Percentiles rank a stretch among this genome's conserved stretches.
Evolutionary conservation across 30 jellyfish, hydroid and myxozoan species (phyloP).

Genomic region (Clytia hemisphaerica): DNA sequence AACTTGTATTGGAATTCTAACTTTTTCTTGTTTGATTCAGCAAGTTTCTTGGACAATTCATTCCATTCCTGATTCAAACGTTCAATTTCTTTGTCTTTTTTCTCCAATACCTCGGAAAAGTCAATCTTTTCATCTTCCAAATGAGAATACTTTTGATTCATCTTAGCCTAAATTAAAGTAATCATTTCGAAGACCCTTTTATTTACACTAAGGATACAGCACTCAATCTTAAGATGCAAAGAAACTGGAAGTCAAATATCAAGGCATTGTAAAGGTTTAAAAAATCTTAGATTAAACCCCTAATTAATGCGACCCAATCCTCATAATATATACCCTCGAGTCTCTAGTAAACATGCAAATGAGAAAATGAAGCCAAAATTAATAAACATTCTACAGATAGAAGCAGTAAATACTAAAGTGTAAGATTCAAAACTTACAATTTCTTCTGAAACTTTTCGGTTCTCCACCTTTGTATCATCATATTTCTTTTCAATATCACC

Average conservation of each 20-base stretch:
- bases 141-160: slow-evolving; percentile 1
- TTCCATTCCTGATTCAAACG: slow-evolving; percentile 86
- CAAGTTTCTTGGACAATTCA: slow-evolving; percentile 58
- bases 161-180: slow-evolving; percentile 15
- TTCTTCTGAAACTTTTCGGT: slow-evolving; percentile 2
- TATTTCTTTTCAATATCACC: slow-evolving; percentile 11
- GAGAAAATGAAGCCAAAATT: not conserved
- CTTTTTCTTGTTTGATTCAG: slow-evolving; percentile 52
- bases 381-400: not conserved
- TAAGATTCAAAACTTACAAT: not conserved
- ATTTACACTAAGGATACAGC: too few relatives aligned
- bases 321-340: not conserved
- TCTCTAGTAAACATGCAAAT: not conserved
- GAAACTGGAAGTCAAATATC: not conserved
- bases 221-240: not conserved
- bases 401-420: not conserved
- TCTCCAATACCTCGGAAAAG: slow-evolving; percentile 63
- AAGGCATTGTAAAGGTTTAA: not conserved
- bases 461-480: slow-evolving; percentile 7
- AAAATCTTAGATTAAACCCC: too few relatives aligned
- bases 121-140: slow-evolving; percentile 73
- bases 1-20: slow-evolving; percentile 76
- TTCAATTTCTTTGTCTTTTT: slow-evolving; percentile 71
- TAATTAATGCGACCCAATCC: not conserved
- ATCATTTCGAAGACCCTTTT: too few relatives aligned